Percentiles rank a stretch among this genome's conserved stretches.
Evolutionary conservation across 1,140 invertebrate genomes (phyloP).

Genomic region (Lucilia sericata): DNA sequence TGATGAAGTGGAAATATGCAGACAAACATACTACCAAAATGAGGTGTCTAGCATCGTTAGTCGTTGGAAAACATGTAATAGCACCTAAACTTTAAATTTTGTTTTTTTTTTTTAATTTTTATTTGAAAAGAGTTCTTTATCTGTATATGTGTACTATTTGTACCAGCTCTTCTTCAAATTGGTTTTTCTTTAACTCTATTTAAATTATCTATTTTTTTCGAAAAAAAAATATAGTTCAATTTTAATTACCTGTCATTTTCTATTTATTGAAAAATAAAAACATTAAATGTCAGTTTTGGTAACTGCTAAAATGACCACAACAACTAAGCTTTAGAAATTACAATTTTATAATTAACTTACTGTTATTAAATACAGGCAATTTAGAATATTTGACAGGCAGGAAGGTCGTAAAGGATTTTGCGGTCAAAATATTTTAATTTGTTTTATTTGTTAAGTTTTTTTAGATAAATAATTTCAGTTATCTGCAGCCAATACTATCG

Average conservation of each 20-base stretch:
- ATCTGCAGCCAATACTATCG: no score
- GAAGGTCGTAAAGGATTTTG: neutral
- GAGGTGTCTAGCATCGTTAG: no score
- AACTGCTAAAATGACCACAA: no score
- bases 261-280: neutral
- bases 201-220: neutral
- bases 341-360: neutral
- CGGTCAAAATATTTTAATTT: neutral
- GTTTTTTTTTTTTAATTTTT: no score
- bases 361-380: neutral
- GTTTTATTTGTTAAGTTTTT: neutral
- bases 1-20: constrained; percentile 34
- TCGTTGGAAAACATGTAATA: neutral
- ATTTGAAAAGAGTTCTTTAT: no score
- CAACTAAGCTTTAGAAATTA: neutral
- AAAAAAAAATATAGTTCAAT: neutral
- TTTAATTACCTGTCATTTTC: constrained; percentile 12
- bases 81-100: neutral
- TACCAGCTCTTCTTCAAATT: neutral
- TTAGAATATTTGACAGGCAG: neutral
- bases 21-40: neutral
- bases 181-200: neutral
- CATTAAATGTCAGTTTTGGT: neutral
- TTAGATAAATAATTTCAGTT: no score
- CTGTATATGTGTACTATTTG: neutral